Base-by-base conservation (phyloP, 2,888 invertebrate genomes). In the Marasmarcha lunaedactyla region DNA sequence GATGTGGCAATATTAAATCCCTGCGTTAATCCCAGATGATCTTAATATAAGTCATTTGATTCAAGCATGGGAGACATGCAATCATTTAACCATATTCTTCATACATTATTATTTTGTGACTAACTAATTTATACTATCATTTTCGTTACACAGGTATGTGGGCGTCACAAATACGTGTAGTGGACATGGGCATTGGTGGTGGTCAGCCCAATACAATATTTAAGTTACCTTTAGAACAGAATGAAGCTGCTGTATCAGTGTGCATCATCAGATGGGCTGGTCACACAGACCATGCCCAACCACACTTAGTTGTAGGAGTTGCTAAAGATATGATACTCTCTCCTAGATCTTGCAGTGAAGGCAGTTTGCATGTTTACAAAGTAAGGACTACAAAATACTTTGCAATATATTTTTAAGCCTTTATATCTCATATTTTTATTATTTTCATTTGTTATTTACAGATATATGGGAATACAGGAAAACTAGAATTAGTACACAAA, bases 201-300 rank as follows among this genome's bases (percentile, higher is more conserved):
- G 67, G 60, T 0, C 64, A 86, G 46, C 95, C 94, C 0, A 88
- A 86, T 42, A 95, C 95, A 0, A 84, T 92, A 45, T 90, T 90
- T 59, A 86, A 88, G 43, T 85, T 96, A 46, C 87, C 93, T 34
- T 83, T 99, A 33, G 94, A 95, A 47, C 99, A 99, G 73, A 98
- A 99, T 71, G 96, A 98, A 67, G 97, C 98, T 0, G 97, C 98
- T 0, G 90, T 96, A 71, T 93, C 96, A 64, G 83, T 94, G 62
- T 90, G 93, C 33, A 76, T 98, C 40, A 87, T 93, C 26, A 92
- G 93, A 56, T 97, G 97, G 84, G 85, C 83, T 0, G 73, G 84
- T 13, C 84, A 84, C 15, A 74, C 70, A 1, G 87, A 85, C 3
- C 65, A 70, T 41, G 67, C 64, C 0, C 49, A 54, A 1, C 58